Percentiles rank a stretch among this genome's conserved stretches.
These are phyloP conservation scores for Cyrtonyx montezumae DNA, from an alignment of 2,113 vertebrate species.

Conservation along the genomic window DNA sequence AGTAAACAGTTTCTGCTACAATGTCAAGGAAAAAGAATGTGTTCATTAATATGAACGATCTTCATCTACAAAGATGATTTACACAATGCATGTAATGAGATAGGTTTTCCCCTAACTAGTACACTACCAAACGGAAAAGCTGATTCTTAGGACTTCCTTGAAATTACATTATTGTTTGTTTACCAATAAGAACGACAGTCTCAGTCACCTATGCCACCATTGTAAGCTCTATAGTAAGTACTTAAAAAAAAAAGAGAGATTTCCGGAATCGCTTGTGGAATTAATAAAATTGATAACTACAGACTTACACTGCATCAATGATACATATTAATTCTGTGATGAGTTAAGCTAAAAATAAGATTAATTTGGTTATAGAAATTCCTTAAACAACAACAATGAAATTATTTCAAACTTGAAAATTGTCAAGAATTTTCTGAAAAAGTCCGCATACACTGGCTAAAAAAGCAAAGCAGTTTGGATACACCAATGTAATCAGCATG, in stretches of 20 bases:
- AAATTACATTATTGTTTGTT: slow-evolving; percentile 71
- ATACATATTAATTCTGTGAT: slow-evolving; percentile 72
- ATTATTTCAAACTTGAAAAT: slow-evolving; percentile 74
- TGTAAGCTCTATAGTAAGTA: slow-evolving; percentile 71
- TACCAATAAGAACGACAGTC: slow-evolving; percentile 74
- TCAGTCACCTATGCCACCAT: slow-evolving; percentile 74
- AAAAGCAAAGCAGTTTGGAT: slow-evolving; percentile 79
- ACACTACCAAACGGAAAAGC: slow-evolving; percentile 77
- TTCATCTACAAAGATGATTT: slow-evolving; percentile 77
- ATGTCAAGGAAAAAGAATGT: slow-evolving; percentile 65
- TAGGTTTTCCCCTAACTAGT: slow-evolving; percentile 72
- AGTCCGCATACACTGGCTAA: slow-evolving; percentile 75
- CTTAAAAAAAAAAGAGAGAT: slow-evolving; percentile 58
- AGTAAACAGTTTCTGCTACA: slow-evolving; percentile 78
- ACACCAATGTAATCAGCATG: slow-evolving; percentile 74
- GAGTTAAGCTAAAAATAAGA: slow-evolving; percentile 77
- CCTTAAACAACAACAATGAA: slow-evolving; percentile 78
- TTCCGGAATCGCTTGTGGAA: slow-evolving; percentile 66
- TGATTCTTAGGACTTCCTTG: slow-evolving; percentile 68
- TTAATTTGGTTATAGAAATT: slow-evolving; percentile 80
- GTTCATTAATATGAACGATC: slow-evolving; percentile 75
- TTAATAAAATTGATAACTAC: slow-evolving; percentile 72
- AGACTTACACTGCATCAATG: slow-evolving; percentile 75
- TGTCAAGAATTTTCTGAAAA: slow-evolving; percentile 74
- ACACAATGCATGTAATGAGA: slow-evolving; percentile 77